Evolutionary conservation across 2,797 vertebrate genomes (phyloP).

Genomic region (Mallotus villosus): DNA sequence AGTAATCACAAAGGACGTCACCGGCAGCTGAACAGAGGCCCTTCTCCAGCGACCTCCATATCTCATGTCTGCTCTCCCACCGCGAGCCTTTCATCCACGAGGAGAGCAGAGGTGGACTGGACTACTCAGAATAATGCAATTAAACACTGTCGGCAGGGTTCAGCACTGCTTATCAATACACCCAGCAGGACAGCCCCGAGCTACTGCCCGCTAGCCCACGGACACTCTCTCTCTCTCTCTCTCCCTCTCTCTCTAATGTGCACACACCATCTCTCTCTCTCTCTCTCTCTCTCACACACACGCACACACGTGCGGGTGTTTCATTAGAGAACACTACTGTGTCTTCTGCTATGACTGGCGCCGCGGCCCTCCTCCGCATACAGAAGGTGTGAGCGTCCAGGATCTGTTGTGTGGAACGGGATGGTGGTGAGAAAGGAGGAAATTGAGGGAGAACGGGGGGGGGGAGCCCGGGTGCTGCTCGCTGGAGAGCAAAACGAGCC

Average conservation of each 20-base stretch:
- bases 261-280: too few species aligned
- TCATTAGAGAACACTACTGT: too few species aligned
- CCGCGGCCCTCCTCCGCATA: too few species aligned
- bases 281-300: too few species aligned
- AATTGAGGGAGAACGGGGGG: too few species aligned
- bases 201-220: conserved; percentile 51
- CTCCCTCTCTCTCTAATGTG: neutral
- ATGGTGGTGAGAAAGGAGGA: too few species aligned
- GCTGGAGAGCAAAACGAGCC: too few species aligned
- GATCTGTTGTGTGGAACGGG: too few species aligned
- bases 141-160: conserved; percentile 78
- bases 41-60: neutral
- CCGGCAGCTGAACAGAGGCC: neutral
- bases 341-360: too few species aligned
- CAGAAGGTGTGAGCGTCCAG: too few species aligned
- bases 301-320: too few species aligned
- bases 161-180: conserved; percentile 75
- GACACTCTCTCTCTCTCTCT: conserved; percentile 41
- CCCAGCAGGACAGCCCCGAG: conserved; percentile 66
- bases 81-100: conserved; percentile 23
- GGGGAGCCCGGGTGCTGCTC: too few species aligned
- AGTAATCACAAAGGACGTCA: neutral
- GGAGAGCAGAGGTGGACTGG: conserved; percentile 65
- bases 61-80: neutral
- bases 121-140: conserved; percentile 79